Percentiles rank a stretch among this genome's conserved stretches.
Conservation (phyloP, 2,888 invertebrate species). For the Rhimphoctona megacephalus region DNA sequence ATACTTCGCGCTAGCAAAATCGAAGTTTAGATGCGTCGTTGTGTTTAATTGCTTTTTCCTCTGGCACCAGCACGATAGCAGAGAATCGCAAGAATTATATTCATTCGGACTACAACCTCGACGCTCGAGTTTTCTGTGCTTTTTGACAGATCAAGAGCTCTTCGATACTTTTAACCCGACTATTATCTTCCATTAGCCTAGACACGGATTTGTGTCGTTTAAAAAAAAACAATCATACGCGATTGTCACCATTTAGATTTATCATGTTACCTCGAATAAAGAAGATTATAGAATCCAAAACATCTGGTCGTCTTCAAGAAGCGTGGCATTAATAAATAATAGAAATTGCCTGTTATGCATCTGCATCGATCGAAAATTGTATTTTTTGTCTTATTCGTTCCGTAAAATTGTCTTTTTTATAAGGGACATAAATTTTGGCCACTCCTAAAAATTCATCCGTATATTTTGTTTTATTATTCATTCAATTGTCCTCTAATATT, state of each 20-base stretch:
- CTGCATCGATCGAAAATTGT: no score
- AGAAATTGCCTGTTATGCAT: background rate
- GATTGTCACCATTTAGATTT: background rate
- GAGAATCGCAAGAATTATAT: slow-evolving; percentile 34
- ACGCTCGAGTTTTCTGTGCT: slow-evolving; percentile 11
- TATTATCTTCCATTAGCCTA: slow-evolving; percentile 9
- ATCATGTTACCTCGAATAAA: background rate
- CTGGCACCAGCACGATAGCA: slow-evolving; percentile 2
- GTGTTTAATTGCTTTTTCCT: slow-evolving; percentile 48
- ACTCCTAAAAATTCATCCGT: background rate
- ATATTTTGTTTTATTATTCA: background rate
- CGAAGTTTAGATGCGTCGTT: slow-evolving; percentile 31
- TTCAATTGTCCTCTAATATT: background rate
- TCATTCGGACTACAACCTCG: slow-evolving; percentile 6
- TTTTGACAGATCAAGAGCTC: background rate
- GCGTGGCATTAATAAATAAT: background rate
- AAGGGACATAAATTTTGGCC: background rate
- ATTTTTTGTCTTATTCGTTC: no score
- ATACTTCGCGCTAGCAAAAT: slow-evolving; percentile 19
- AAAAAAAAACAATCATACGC: background rate
- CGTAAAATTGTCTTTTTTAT: no score
- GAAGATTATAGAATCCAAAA: background rate
- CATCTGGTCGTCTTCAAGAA: background rate
- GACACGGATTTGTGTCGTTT: background rate
- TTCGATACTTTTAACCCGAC: slow-evolving; percentile 6